Conservation (phyloP, 2,888 invertebrate genomes). For the Barypeithes pellucidus region DNA sequence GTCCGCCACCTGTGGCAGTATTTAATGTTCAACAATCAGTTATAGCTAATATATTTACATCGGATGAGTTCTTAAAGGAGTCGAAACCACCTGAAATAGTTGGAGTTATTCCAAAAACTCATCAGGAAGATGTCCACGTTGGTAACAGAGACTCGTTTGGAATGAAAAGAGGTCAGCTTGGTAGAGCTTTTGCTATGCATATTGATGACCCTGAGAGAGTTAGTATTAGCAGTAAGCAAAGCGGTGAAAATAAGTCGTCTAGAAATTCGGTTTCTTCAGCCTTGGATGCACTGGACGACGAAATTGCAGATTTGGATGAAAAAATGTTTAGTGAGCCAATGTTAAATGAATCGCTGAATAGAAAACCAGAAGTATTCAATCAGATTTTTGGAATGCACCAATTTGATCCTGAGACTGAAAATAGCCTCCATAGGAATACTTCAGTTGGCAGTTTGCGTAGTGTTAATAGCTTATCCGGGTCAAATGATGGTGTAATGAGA, state of each 20-base stretch:
- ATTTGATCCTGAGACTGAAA: conserved; percentile 45
- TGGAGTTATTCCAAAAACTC: conserved; percentile 61
- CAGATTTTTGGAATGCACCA: conserved; percentile 60
- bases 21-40: conserved; percentile 33
- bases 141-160: conserved; percentile 59
- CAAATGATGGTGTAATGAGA: conserved; percentile 61
- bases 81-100: conserved; percentile 62
- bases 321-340: conserved; percentile 58
- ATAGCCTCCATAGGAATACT: conserved; percentile 53
- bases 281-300: conserved; percentile 57
- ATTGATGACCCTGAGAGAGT: conserved; percentile 55
- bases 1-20: background rate
- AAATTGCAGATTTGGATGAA: conserved; percentile 60
- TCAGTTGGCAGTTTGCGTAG: conserved; percentile 63
- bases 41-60: conserved; percentile 51
- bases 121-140: conserved; percentile 43
- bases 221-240: conserved; percentile 47
- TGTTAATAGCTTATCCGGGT: conserved; percentile 62
- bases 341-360: conserved; percentile 50
- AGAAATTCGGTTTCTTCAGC: conserved; percentile 57
- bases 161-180: conserved; percentile 62
- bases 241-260: conserved; percentile 53
- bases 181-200: conserved; percentile 58
- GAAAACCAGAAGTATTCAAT: conserved; percentile 55
- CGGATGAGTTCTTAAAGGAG: conserved; percentile 52